Evolutionary conservation across 2,113 vertebrate genomes (phyloP).

Genomic region (Nannospalax galili): DNA sequence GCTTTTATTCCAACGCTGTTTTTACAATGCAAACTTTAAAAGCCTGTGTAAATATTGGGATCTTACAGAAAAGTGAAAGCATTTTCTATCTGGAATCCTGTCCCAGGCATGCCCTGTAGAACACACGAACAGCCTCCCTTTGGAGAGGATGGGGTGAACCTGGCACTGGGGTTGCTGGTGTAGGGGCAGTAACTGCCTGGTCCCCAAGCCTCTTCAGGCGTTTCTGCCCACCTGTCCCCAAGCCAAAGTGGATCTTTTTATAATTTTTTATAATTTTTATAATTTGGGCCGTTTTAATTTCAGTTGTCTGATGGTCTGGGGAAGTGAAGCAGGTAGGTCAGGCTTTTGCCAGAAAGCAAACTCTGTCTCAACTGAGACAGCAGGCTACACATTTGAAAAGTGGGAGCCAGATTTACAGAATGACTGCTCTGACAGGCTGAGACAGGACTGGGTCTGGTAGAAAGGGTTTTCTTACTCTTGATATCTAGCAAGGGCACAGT

Average conservation of each 20-base stretch:
- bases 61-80: background rate
- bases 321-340: background rate
- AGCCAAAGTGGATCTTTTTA: rapidly evolving
- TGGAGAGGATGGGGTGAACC: background rate
- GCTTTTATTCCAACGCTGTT: background rate
- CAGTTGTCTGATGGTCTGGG: background rate
- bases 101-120: background rate
- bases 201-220: background rate
- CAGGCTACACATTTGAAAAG: background rate
- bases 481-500: background rate
- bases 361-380: background rate
- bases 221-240: rapidly evolving
- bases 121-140: too few relatives aligned
- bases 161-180: rapidly evolving
- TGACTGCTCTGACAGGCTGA: background rate
- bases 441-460: background rate
- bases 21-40: background rate
- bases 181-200: background rate
- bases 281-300: background rate
- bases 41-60: background rate
- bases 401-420: background rate
- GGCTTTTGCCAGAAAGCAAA: background rate
- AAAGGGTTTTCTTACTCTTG: background rate
- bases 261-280: too few relatives aligned
- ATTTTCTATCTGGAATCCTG: background rate